These are phyloP conservation scores for Drosophila sproati DNA, from an alignment of 1,140 invertebrate genomes.

Conservation along the genomic window DNA sequence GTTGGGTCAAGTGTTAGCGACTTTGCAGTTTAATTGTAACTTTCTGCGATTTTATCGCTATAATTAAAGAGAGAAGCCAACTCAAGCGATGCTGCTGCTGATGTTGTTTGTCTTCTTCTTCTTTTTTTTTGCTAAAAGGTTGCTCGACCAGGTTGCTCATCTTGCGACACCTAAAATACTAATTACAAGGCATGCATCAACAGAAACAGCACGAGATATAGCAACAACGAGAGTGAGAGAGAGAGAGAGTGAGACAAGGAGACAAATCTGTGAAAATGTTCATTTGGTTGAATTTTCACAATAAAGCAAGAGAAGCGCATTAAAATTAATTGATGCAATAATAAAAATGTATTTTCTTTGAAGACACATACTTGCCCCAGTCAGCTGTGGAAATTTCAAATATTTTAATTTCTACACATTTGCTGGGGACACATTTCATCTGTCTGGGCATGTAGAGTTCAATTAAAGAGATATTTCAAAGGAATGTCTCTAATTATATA, in stretches of 20 bases:
- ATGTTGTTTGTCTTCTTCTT: neutral
- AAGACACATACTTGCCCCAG: constrained; percentile 37
- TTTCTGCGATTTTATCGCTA: constrained; percentile 47
- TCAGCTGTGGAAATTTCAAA: constrained; percentile 33
- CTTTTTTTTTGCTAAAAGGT: constrained; percentile 37
- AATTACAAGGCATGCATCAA: constrained; percentile 46
- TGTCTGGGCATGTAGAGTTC: neutral
- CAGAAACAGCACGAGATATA: neutral
- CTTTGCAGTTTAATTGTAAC: constrained; percentile 41
- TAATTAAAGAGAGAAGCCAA: constrained; percentile 42
- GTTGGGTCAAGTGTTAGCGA: constrained; percentile 31
- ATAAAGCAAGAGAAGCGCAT: constrained; percentile 41
- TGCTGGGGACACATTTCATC: neutral
- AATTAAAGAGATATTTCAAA: neutral
- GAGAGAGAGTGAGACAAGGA: neutral
- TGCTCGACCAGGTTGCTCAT: constrained; percentile 64
- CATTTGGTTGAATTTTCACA: constrained; percentile 40
- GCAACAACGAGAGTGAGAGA: too few relatives aligned
- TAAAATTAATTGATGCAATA: constrained; percentile 46
- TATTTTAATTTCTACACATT: constrained; percentile 10
- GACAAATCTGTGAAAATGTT: neutral
- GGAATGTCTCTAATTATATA: neutral
- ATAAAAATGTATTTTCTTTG: constrained; percentile 41
- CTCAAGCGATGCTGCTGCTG: neutral
- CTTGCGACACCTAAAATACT: constrained; percentile 70